Percentiles rank a stretch among this genome's conserved stretches.
Evolutionary conservation across 2,888 invertebrate species (phyloP).

Genomic region (Caenorhabditis zanzibari): DNA sequence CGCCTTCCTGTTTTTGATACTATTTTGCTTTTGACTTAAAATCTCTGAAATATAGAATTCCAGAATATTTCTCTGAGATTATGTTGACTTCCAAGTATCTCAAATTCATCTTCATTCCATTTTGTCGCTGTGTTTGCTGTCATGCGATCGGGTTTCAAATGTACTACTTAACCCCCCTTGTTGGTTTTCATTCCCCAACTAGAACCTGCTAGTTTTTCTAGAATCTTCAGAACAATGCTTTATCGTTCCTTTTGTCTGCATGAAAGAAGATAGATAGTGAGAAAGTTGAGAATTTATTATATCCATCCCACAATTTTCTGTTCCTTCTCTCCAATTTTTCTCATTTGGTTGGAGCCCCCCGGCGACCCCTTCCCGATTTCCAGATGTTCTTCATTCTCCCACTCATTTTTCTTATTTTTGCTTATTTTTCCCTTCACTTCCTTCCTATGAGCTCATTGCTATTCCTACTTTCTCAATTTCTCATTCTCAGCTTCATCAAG

Average conservation of each 20-base stretch:
- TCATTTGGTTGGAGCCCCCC: constrained; percentile 8
- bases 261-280: no score
- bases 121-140: constrained; percentile 45
- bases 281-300: constrained; percentile 39
- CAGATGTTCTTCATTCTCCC: constrained; percentile 53
- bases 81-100: neutral
- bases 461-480: constrained; percentile 9
- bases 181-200: constrained; percentile 11
- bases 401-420: neutral
- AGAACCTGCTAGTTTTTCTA: neutral
- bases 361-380: constrained; percentile 17
- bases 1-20: no score
- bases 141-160: constrained; percentile 60
- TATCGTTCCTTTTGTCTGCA: neutral
- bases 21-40: no score
- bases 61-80: no score
- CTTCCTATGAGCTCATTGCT: constrained; percentile 15
- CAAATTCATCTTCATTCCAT: constrained; percentile 15
- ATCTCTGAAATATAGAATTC: no score
- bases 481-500: constrained; percentile 35
- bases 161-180: constrained; percentile 52
- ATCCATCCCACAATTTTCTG: constrained; percentile 9
- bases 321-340: neutral
- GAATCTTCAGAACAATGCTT: neutral
- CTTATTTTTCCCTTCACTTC: constrained; percentile 7